These are phyloP conservation scores for Amphipyra berbera DNA, from an alignment of 2,888 invertebrate genomes.

Conservation along the genomic window DNA sequence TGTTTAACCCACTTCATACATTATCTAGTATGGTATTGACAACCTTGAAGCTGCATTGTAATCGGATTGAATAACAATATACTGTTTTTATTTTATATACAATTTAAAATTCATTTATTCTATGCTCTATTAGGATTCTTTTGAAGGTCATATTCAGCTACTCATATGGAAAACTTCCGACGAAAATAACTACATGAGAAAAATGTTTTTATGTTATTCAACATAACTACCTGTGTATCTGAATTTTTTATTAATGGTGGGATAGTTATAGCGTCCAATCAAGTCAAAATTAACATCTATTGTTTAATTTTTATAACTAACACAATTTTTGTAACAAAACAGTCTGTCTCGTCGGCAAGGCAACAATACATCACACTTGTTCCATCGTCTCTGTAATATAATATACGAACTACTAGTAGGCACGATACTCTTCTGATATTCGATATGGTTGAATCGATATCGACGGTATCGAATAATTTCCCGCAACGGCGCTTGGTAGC, in stretches of 20 bases:
- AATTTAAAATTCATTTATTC: constrained; percentile 56
- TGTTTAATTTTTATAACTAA: neutral
- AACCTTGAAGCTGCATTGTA: constrained; percentile 51
- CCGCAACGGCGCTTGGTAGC: neutral
- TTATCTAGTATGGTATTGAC: constrained; percentile 43
- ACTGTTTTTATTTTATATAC: constrained; percentile 41
- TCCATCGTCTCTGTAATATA: constrained; percentile 18
- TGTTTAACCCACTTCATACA: constrained; percentile 41
- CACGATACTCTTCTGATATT: constrained; percentile 36
- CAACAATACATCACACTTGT: constrained; percentile 1
- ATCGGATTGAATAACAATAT: constrained; percentile 55
- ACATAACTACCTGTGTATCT: neutral
- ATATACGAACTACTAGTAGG: constrained; percentile 41
- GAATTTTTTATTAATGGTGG: too few species aligned
- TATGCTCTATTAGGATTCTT: constrained; percentile 30
- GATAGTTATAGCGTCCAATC: neutral
- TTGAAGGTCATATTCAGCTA: constrained; percentile 41
- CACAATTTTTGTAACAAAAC: neutral
- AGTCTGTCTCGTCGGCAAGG: neutral
- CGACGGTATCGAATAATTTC: constrained; percentile 17
- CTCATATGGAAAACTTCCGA: constrained; percentile 38
- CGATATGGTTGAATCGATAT: constrained; percentile 36
- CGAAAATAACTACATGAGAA: constrained; percentile 20
- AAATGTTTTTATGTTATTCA: constrained; percentile 1
- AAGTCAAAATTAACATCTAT: neutral